Evolutionary conservation across 1,140 invertebrate species (phyloP), one percentile per base, ranked within the genome.

Genomic region (Vanessa tameamea): DNA sequence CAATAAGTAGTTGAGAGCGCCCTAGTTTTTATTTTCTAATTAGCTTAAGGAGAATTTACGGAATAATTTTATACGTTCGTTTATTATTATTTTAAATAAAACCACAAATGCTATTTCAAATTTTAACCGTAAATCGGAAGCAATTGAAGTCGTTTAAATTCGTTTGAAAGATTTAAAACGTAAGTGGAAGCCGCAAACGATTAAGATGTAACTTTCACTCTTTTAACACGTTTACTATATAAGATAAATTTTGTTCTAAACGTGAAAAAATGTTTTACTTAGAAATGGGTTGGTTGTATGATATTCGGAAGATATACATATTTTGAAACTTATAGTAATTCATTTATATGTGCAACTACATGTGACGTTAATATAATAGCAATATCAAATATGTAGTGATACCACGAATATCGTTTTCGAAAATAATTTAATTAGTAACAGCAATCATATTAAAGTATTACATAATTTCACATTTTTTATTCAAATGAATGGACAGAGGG

Each of bases 401-500:
- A 5, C 7, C 9, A 43, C 9, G 37, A 43, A 9, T 0, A 9
- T 9, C 8, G 37, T 43, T 43, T 43, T 9, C 20, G 12, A 7
- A 57, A 23, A 57, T 9, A 3, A 57, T 26, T n/a, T 20, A 20
- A 20, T 20, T 26, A 12, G n/a, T 23, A 13, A 14, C n/a, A 57
- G 23, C 23, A 26, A 57, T 57, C 16, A 23, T 12, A 23, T 64
- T 16, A 59, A 31, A 20, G 43, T 31, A 63, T 61, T 50, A 65
- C 13, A 43, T 15, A 59, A 61, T 26, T 37, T 50, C n/a, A 47
- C 47, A 12, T 55, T 53, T 64, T 37, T 57, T 64, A 20, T 50
- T 51, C 26, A 57, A 69, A 66, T 59, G 67, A 50, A 68, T 47
- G 70, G 68, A 71, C 72, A 65, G 82, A 78, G 66, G 76, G 69